A percentile compares a stretch with the other conserved stretches of the same genome.
Evolutionary conservation across 2,797 vertebrate genomes (phyloP).

Genomic region (Saxicola maurus): DNA sequence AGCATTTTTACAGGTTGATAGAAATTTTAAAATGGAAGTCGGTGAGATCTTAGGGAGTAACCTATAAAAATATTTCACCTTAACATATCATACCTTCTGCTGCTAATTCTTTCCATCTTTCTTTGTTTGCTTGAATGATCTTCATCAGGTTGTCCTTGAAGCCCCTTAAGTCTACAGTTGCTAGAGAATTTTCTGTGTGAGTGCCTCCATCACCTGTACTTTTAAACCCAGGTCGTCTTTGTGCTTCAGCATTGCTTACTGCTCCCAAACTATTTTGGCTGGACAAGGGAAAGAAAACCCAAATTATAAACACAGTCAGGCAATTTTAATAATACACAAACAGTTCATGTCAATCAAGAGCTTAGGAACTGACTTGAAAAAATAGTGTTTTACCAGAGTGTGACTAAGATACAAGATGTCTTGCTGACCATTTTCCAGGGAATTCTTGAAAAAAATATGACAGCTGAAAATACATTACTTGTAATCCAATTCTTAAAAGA

Average conservation of each 20-base stretch:
- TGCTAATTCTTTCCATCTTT: conserved; percentile 93
- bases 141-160: conserved; percentile 84
- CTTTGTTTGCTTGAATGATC: conserved; percentile 92
- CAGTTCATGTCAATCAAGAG: neutral
- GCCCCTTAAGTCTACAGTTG: conserved; percentile 82
- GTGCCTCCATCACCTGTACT: conserved; percentile 67
- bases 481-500: neutral
- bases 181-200: conserved; percentile 83
- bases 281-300: neutral
- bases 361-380: neutral
- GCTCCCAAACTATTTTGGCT: conserved; percentile 51
- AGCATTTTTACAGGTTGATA: neutral
- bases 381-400: neutral
- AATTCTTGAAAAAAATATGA: neutral
- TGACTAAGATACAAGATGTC: neutral
- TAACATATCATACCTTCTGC: conserved; percentile 79
- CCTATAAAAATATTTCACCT: neutral
- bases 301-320: neutral
- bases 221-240: conserved; percentile 76
- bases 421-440: neutral
- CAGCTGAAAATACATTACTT: neutral
- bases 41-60: neutral
- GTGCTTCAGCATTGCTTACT: conserved; percentile 36
- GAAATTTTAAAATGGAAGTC: neutral
- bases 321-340: neutral